phyloP scores from a whole-genome alignment of 2,113 vertebrate genomes.

The Poeciliopsis turrubarensis region DNA sequence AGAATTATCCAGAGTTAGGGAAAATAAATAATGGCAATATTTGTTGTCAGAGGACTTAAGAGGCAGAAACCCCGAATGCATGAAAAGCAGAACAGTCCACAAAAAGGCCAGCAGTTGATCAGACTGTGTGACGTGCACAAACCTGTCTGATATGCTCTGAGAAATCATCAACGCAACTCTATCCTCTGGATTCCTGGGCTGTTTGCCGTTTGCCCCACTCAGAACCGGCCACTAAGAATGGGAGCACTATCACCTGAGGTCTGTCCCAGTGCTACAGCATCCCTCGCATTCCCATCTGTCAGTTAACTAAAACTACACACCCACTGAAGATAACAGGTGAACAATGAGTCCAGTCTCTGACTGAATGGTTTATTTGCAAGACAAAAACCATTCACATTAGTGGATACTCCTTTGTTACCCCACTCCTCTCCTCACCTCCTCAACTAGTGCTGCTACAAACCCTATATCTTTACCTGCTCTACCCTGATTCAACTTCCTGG shows the following conservation, averaged over 20 bases:
- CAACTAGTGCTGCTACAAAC: slow-evolving; percentile 24
- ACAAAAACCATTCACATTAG: slow-evolving; percentile 60
- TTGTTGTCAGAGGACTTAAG: slow-evolving; percentile 46
- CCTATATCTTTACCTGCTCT: slow-evolving; percentile 33
- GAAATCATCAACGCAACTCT: slow-evolving; percentile 36
- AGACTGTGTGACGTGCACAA: slow-evolving; percentile 13
- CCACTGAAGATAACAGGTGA: slow-evolving; percentile 52
- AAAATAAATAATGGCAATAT: slow-evolving; percentile 67
- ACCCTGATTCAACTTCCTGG: slow-evolving; percentile 25
- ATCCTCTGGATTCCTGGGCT: slow-evolving; percentile 31
- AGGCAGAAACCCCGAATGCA: slow-evolving; percentile 13
- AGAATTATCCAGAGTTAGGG: slow-evolving; percentile 78
- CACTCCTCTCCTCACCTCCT: slow-evolving; percentile 22
- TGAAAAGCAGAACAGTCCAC: slow-evolving; percentile 3
- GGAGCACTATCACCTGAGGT: slow-evolving; percentile 21
- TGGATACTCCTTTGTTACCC: slow-evolving; percentile 9
- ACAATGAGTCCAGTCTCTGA: slow-evolving; percentile 56
- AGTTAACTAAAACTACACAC: slow-evolving; percentile 56
- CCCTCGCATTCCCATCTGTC: slow-evolving; percentile 36
- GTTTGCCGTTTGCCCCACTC: slow-evolving; percentile 16
- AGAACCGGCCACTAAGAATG: background rate
- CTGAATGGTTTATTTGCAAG: slow-evolving; percentile 68
- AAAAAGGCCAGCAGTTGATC: slow-evolving; percentile 32
- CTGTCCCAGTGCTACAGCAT: slow-evolving; percentile 20
- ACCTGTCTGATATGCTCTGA: slow-evolving; percentile 12